These are phyloP conservation scores for Octodonta nipae DNA, from an alignment of 2,888 invertebrate genomes.

Conservation along the genomic window DNA sequence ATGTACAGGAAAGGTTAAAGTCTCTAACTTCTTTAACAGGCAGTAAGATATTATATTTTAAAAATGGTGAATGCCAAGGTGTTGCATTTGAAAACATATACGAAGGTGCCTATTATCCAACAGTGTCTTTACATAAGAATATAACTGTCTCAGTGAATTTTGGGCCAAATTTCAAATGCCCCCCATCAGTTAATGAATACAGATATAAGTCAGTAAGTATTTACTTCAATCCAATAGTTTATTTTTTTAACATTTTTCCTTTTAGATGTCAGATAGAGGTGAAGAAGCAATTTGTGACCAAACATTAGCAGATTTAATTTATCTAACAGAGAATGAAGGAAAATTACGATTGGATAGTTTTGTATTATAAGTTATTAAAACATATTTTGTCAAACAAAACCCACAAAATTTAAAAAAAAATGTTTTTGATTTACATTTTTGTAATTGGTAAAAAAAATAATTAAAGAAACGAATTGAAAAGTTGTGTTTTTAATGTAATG, in stretches of 20 bases:
- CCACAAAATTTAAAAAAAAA: no score
- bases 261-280: conserved; percentile 83
- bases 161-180: conserved; percentile 83
- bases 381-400: no score
- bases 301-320: conserved; percentile 82
- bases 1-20: conserved; percentile 74
- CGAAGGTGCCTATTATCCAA: conserved; percentile 87
- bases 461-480: no score
- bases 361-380: conserved; percentile 44
- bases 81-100: conserved; percentile 76
- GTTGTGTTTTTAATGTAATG: no score
- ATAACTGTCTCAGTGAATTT: conserved; percentile 88
- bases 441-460: no score
- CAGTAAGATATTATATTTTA: conserved; percentile 77
- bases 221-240: no score
- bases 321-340: conserved; percentile 86
- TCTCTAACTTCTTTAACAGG: conserved; percentile 57
- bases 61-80: conserved; percentile 85
- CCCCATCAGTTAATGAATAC: conserved; percentile 48
- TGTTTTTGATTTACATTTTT: no score
- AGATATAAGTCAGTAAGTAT: conserved; percentile 60
- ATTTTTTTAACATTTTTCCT: conserved; percentile 15
- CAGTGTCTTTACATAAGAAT: conserved; percentile 82
- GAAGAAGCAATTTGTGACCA: conserved; percentile 89
- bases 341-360: conserved; percentile 68